phyloP scores from a whole-genome alignment of 2,797 vertebrate genomes.

The Nannoperca australis region DNA sequence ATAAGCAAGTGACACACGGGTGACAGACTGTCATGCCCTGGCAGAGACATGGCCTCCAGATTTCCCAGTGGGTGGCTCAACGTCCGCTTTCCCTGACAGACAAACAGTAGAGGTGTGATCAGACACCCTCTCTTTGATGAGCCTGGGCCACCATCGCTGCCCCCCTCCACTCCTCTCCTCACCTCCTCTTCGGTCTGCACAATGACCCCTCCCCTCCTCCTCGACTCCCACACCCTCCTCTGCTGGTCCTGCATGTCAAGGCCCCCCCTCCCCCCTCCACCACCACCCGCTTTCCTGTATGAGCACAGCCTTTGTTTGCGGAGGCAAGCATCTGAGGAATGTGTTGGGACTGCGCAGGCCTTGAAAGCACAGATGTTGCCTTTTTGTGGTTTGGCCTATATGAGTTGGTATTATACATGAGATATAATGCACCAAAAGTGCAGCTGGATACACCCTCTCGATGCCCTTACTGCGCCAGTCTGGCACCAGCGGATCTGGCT shows the following conservation, averaged over 20 bases:
- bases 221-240: conserved; percentile 56
- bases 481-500: conserved; percentile 58
- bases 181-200: conserved; percentile 29
- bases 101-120: conserved; percentile 52
- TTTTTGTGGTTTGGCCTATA: conserved; percentile 62
- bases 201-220: conserved; percentile 54
- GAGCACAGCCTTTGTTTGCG: conserved; percentile 76
- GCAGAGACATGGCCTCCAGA: conserved; percentile 33
- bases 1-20: conserved; percentile 19
- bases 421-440: conserved; percentile 34
- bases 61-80: conserved; percentile 13
- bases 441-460: conserved; percentile 17
- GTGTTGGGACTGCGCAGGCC: conserved; percentile 75
- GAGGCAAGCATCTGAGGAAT: conserved; percentile 81
- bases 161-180: not conserved
- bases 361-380: conserved; percentile 73
- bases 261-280: conserved; percentile 28
- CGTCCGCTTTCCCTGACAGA: conserved; percentile 37
- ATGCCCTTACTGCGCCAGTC: conserved; percentile 41
- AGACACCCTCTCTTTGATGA: conserved; percentile 63
- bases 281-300: conserved; percentile 55
- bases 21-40: conserved; percentile 16
- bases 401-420: conserved; percentile 35
- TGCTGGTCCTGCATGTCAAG: conserved; percentile 51
- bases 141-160: conserved; percentile 12